Evolutionary conservation across 2,888 invertebrate species (phyloP), one percentile per base, ranked within the genome.

Genomic region (Melolontha melolontha): DNA sequence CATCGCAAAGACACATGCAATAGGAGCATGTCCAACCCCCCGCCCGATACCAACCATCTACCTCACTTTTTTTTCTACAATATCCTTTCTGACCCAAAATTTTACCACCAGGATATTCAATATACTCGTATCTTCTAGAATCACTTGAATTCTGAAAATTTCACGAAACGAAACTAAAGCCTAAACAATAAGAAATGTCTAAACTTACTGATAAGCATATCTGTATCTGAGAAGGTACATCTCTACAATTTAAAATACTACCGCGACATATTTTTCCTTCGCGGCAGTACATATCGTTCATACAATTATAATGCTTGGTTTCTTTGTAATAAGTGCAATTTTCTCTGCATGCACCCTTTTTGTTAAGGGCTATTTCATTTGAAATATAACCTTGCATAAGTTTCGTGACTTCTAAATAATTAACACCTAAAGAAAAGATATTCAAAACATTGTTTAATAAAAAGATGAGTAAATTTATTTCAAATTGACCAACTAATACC

Each of bases 11-110:
- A 68, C 88, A 88, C 74, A 87, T 84, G 75, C 88, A 88, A 11
- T 76, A 73, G 78, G 92, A 92, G 80, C 94, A 94, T 81, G 89
- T 89, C 34, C 0, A 39, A 91, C 91, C 92, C 83, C 93, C 90
- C 87, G 91, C 92, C 57, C 92, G 87, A 92, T 93, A 93, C 92
- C 93, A 93, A 67, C 92, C 92, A 75, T 92, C 91, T 70, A 90
- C 89, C 86, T 90, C 5, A 5, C 10, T 8, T 7, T 14, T 44
- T 0, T 39, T 7, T 1, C 17, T n/a, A 87, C 90, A 90, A n/a
- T 71, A 74, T 12, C 82, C 83, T 39, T 80, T 84, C 27, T 84
- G 81, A 0, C 92, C 93, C 5, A 90, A 82, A 0, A 84, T 79
- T 40, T 86, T 83, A 5, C 92, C 91, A 78, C 89, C 91, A 78